Evolutionary conservation across 2,113 vertebrate genomes (phyloP), one percentile per base, ranked within the genome.

Genomic region (Grus americana): DNA sequence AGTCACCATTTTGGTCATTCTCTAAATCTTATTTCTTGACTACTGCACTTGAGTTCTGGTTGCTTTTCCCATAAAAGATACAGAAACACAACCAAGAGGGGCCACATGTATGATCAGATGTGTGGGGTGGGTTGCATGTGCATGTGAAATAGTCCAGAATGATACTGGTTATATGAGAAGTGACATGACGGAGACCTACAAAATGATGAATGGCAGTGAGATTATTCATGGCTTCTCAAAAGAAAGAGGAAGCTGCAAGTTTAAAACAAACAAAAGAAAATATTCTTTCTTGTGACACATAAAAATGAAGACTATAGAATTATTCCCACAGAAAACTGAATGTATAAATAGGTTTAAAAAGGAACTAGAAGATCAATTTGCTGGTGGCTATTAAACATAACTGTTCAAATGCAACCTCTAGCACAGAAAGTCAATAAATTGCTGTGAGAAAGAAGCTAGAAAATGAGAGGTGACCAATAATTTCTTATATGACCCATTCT

Each of bases 381-480:
- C 3, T 74, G 4, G 4, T 54, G 10, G 23, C 26, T 88, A 12
- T 61, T 57, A 72, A 90, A 82, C 6, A 5, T 24, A 63, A 44
- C 5, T 59, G 44, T 72, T 44, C 17, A 55, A 32, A 81, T 47
- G 8, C 26, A 67, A 42, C n/a, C 10, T 36, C 9, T 93, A 75
- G 15, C 6, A 40, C 4, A 88, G 14, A 79, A 74, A 79, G 15
- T 38, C 44, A 85, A 38, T 44, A 85, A 44, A 58, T 79, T 67
- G 4, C 20, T 47, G 23, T 49, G 36, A 10, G 40, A 34, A 80
- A 68, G 63, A 81, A 74, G 16, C 9, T 74, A 17, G 24, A 40
- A 47, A 9, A 34, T 30, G 18, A 73, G 26, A 23, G 5, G 2
- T 6, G 10, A 26, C 2, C 1, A 61, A 10, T 50, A 0, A 74